Evolutionary conservation across 92 coral and sea anemone genomes (phyloP), one percentile per base, ranked within the genome.

Genomic region (Galaxea fascicularis): DNA sequence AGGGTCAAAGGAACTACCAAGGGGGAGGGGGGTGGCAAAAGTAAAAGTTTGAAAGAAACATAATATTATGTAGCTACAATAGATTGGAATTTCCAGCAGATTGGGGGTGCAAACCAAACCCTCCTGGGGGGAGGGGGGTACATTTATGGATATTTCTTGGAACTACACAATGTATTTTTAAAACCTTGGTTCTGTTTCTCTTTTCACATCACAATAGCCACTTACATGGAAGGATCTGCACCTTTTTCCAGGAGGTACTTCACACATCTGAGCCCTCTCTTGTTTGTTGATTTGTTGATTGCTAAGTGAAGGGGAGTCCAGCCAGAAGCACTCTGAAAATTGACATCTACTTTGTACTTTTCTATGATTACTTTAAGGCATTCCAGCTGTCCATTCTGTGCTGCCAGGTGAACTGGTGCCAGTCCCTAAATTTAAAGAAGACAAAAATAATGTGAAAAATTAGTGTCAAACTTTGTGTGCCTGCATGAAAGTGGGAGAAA

Each of bases 291-390:
- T 35, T 57, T 88, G 85, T 89, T 94, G 71, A 97, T 95, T 67
- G 99, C 95, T 73, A 97, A 80, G 68, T 95, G 97, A 28, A 97
- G 90, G 0, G 98, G 98, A 0, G 97, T 97, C 99, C 99, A 97
- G 31, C 99, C 99, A 12, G 94, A 91, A 13, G 88, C 90, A 70
- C 99, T 97, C 62, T 94, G 90, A 44, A 90, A 80, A 71, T 97
- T 95, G 17, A 94, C 92, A 28, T 95, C 95, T 25, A 94, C 89
- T 73, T 90, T 90, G 65, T 92, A 95, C 46, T 85, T 82, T 60
- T 97, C 98, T 59, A 95, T 82, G 80, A 97, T 85, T 8, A 90
- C 83, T 68, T 81, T 95, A 22, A 97, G 89, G 71, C 99, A 95
- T 22, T 97, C 97, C 31, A 97, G 82, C 73, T 95, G 99, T 10